A percentile compares a stretch with the other conserved stretches of the same genome.
These are phyloP conservation scores for Calameuta filiformis DNA, from an alignment of 2,888 invertebrate species.

Conservation along the genomic window DNA sequence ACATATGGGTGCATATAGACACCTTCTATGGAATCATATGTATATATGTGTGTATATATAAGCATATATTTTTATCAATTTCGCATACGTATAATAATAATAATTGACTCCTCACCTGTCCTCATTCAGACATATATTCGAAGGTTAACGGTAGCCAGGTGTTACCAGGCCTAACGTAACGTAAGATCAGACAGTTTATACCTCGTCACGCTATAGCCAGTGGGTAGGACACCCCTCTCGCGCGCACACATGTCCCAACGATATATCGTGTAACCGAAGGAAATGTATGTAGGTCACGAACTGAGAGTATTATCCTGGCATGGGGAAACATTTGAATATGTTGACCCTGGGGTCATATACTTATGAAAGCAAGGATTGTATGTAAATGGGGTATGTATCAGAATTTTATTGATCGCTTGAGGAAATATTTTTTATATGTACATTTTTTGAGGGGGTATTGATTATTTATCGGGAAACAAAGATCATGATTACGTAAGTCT, in stretches of 20 bases:
- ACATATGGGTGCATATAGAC: background rate
- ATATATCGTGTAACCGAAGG: background rate
- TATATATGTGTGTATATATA: background rate
- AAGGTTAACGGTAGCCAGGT: conserved; percentile 41
- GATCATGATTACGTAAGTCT: background rate
- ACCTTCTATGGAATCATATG: background rate
- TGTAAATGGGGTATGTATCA: background rate
- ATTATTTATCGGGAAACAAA: background rate
- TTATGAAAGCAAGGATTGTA: background rate
- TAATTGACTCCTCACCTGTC: background rate
- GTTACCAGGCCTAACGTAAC: conserved; percentile 31
- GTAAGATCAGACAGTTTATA: conserved; percentile 42
- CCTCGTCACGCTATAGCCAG: conserved; percentile 44
- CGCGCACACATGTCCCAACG: conserved; percentile 39
- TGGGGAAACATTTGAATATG: background rate
- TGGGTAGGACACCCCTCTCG: conserved; percentile 42
- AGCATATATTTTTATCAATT: background rate
- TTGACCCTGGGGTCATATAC: background rate
- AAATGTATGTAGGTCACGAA: conserved; percentile 26
- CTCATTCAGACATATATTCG: background rate
- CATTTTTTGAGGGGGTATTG: background rate
- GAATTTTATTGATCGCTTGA: background rate
- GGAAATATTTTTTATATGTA: background rate
- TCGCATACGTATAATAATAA: background rate
- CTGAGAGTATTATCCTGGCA: conserved; percentile 7